A percentile compares a stretch with the other conserved stretches of the same genome.
phyloP scores from a whole-genome alignment of 2,888 invertebrate genomes.

The Antitype chi region DNA sequence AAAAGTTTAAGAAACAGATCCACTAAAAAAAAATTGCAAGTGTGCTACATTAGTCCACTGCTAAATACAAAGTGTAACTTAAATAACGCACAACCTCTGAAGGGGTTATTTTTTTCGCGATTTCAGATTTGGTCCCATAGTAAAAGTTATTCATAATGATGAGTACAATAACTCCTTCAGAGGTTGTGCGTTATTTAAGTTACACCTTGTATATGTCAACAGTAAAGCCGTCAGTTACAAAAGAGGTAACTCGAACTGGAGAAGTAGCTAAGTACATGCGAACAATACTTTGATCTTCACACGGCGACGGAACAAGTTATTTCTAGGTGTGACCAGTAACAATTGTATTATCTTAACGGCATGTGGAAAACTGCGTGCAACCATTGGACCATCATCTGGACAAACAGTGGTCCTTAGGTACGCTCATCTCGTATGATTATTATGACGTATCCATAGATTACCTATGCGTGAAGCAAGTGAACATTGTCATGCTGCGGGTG shows the following conservation, averaged over 20 bases:
- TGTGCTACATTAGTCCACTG: not conserved
- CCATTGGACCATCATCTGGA: constrained; percentile 4
- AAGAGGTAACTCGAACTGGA: constrained; percentile 17
- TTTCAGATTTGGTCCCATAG: no score
- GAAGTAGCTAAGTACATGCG: constrained; percentile 19
- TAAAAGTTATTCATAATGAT: no score
- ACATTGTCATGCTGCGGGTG: constrained; percentile 4
- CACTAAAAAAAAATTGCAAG: no score
- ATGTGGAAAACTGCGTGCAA: constrained; percentile 34
- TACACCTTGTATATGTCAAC: no score
- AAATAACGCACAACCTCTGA: no score
- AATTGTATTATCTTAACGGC: constrained; percentile 45
- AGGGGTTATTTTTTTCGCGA: no score
- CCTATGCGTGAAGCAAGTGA: not conserved
- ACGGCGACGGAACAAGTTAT: constrained; percentile 49
- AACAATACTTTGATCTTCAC: constrained; percentile 64
- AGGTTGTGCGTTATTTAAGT: no score
- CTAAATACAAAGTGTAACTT: no score
- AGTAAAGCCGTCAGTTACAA: not conserved
- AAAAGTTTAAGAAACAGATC: not conserved
- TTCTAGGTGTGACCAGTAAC: constrained; percentile 42
- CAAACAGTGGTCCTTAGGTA: not conserved
- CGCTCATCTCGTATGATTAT: not conserved
- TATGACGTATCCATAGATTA: constrained; percentile 12
- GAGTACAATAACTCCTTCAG: no score